Base-by-base conservation (phyloP, 2,797 vertebrate genomes). In the Acanthurus tractus region DNA sequence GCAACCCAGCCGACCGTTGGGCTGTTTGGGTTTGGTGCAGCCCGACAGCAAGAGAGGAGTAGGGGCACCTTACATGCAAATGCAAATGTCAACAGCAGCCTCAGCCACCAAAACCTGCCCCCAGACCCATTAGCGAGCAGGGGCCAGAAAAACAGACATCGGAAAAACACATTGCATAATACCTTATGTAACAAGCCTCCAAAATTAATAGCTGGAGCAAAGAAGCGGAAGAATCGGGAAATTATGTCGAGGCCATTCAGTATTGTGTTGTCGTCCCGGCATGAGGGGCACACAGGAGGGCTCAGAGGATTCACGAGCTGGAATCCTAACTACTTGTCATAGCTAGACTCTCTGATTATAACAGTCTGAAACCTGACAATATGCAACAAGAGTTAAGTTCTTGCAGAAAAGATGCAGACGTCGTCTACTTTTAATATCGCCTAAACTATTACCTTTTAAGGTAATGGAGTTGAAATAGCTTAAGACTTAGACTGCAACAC, bases 121-220 rank as follows among this genome's bases (percentile, higher is more conserved):
- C 71, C 63, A 63, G 79, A 85, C 82, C 86, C 78, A 78, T 87
- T 89, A 86, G 68, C 34, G 54, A 68, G 74, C 52, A 52, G 68
- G 74, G 67, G 49, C 68, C 67, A 73, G 83, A 79, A 86, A 91
- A 90, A 86, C 69, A 85, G 68, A 67, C 22, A 9, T 42, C 7
- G 4, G 66, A 78, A 90, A 91, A 91, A 91, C 79, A 87, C 42
- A 85, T 94, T 94, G 84, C 79, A 76, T 92, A 93, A 94, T 69
- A 53, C 8, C 55, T 94, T 92, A 86, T 34, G 61, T 79, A 93
- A 94, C 84, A 8, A 54, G 62, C 75, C 61, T 68, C 78, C 11
- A 40, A 87, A 91, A 91, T 89, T 91, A 92, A 91, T 85, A 84
- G 83, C 14, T 70, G 64, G 59, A 59, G 84, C 76, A 50, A 25